phyloP scores from a whole-genome alignment of 2,113 vertebrate species.

The Pomatostomus ruficeps region DNA sequence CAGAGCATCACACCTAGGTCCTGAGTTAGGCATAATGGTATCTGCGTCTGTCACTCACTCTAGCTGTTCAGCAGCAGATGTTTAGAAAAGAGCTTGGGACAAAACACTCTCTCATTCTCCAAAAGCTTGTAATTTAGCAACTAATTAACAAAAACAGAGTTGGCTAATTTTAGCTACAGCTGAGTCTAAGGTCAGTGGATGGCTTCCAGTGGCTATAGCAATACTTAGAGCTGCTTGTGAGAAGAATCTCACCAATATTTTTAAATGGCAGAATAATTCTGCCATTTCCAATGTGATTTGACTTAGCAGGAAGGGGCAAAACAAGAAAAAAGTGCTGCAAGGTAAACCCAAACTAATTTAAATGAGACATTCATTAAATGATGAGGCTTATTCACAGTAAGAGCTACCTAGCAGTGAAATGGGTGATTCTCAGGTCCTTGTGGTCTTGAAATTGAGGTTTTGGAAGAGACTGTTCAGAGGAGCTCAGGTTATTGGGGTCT shows the following conservation, averaged over 20 bases:
- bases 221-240: background rate
- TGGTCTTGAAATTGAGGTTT: background rate
- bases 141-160: background rate
- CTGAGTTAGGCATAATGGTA: background rate
- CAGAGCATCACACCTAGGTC: background rate
- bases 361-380: background rate
- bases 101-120: background rate
- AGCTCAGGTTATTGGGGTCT: background rate
- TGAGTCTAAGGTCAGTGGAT: background rate
- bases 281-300: background rate
- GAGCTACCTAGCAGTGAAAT: background rate
- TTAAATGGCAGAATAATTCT: background rate
- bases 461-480: background rate
- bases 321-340: background rate
- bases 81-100: background rate
- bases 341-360: background rate
- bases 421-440: background rate
- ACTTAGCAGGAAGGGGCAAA: background rate
- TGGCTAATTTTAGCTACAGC: background rate
- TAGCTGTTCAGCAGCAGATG: background rate
- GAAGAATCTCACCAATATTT: background rate
- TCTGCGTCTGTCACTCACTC: rapidly evolving
- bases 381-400: background rate
- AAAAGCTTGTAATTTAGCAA: background rate
- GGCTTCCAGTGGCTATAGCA: background rate